These are phyloP conservation scores for Pseudorhombus dupliciocellatus DNA, from an alignment of 2,113 vertebrate species.

Conservation along the genomic window DNA sequence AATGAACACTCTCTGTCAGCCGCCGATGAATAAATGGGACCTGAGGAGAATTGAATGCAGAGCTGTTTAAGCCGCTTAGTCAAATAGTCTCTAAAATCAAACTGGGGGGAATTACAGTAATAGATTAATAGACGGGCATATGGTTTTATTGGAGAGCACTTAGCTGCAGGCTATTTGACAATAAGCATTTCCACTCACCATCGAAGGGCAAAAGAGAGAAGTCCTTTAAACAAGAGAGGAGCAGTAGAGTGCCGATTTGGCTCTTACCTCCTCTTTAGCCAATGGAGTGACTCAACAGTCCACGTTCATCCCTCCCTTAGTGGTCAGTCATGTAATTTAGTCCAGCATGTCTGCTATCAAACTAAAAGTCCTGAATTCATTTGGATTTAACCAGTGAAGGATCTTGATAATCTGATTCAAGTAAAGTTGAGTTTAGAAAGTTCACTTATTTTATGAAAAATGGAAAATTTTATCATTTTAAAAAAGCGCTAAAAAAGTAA, in stretches of 20 bases:
- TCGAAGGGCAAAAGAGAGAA: neutral
- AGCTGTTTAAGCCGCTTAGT: constrained; percentile 15
- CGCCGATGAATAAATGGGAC: constrained; percentile 16
- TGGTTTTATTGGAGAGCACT: neutral
- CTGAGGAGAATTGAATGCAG: constrained; percentile 11
- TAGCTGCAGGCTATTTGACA: neutral
- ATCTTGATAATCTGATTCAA: constrained; percentile 28
- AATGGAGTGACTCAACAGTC: constrained; percentile 56
- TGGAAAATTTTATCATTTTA: constrained; percentile 9
- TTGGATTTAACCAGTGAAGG: neutral
- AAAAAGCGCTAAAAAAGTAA: constrained; percentile 1
- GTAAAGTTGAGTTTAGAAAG: constrained; percentile 17
- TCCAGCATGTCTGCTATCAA: constrained; percentile 8
- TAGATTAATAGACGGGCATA: constrained; percentile 10
- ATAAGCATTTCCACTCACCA: constrained; percentile 1
- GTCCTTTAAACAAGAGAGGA: constrained; percentile 42
- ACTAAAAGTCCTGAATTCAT: constrained; percentile 43
- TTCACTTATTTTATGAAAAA: constrained; percentile 32
- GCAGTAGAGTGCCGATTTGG: constrained; percentile 55
- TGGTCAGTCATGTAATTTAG: constrained; percentile 20
- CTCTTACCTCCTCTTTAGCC: constrained; percentile 71
- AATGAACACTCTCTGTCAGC: constrained; percentile 9
- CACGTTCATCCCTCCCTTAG: constrained; percentile 38
- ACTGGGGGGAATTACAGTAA: constrained; percentile 9
- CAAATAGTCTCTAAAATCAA: constrained; percentile 5